Percentiles rank a stretch among this genome's conserved stretches.
phyloP scores from a whole-genome alignment of 2,888 invertebrate species.

The Graphium colonna region DNA sequence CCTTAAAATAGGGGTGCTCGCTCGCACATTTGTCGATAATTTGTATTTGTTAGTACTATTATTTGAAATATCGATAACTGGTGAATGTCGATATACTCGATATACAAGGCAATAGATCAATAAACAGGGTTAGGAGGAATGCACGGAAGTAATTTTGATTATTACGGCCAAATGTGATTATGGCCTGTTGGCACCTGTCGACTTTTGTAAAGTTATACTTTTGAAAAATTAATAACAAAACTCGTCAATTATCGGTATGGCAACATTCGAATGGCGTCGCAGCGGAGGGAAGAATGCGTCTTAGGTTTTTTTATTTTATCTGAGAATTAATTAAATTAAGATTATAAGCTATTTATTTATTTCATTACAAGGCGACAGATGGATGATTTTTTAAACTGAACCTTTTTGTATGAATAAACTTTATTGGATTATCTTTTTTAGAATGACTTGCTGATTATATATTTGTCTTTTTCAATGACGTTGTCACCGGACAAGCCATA shows the following conservation, averaged over 20 bases:
- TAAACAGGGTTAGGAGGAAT: slow-evolving; percentile 11
- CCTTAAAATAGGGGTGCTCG: slow-evolving; percentile 44
- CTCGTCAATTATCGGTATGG: slow-evolving; percentile 5
- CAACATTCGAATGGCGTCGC: too few relatives aligned
- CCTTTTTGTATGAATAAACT: too few relatives aligned
- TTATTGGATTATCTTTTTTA: too few relatives aligned
- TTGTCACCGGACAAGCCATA: not conserved
- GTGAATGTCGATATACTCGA: not conserved
- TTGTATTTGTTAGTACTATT: slow-evolving; percentile 21
- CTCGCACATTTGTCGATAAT: slow-evolving; percentile 38
- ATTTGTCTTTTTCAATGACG: too few relatives aligned
- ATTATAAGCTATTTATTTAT: too few relatives aligned
- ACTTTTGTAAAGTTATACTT: slow-evolving; percentile 18
- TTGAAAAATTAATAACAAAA: slow-evolving; percentile 12
- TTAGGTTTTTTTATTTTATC: too few relatives aligned
- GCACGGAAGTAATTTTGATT: slow-evolving; percentile 14
- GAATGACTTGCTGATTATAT: too few relatives aligned
- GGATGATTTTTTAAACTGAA: too few relatives aligned
- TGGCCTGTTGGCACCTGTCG: slow-evolving; percentile 3
- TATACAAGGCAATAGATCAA: not conserved
- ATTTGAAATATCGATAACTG: slow-evolving; percentile 3
- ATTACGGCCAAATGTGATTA: slow-evolving; percentile 18
- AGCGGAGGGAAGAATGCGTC: too few relatives aligned
- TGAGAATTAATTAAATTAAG: too few relatives aligned
- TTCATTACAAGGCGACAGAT: too few relatives aligned